These are phyloP conservation scores for Drosophila dunni DNA, from an alignment of 1,140 invertebrate species.

Conservation along the genomic window DNA sequence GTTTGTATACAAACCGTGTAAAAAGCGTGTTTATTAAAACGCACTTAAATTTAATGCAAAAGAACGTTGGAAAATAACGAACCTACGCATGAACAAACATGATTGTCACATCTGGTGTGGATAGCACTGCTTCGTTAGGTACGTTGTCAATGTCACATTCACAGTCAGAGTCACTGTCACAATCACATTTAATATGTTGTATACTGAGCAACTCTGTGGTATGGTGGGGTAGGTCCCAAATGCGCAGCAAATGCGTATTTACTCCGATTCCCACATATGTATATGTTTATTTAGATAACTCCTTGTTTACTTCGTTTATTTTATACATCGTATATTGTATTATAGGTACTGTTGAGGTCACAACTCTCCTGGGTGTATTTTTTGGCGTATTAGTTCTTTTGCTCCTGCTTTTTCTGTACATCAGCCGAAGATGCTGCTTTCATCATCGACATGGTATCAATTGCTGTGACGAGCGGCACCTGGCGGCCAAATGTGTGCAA, in stretches of 20 bases:
- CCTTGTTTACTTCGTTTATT: background rate
- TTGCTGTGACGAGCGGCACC: slow-evolving; percentile 87
- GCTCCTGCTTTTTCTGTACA: slow-evolving; percentile 91
- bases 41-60: slow-evolving; percentile 28
- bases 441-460: slow-evolving; percentile 86
- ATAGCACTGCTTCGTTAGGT: slow-evolving; percentile 80
- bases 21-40: slow-evolving; percentile 4
- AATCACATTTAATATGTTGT: slow-evolving; percentile 20
- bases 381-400: slow-evolving; percentile 90
- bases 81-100: slow-evolving; percentile 75
- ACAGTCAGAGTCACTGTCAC: slow-evolving; percentile 3
- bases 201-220: slow-evolving; percentile 12
- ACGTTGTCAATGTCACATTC: slow-evolving; percentile 51
- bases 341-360: slow-evolving; percentile 91
- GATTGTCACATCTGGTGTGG: slow-evolving; percentile 83
- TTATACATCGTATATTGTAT: slow-evolving; percentile 35
- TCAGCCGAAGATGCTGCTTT: slow-evolving; percentile 92
- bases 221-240: slow-evolving; percentile 25
- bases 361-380: slow-evolving; percentile 91
- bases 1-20: slow-evolving; percentile 12
- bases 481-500: slow-evolving; percentile 85
- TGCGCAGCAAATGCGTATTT: background rate
- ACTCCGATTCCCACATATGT: background rate
- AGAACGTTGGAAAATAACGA: slow-evolving; percentile 26
- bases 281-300: slow-evolving; percentile 6